These are phyloP conservation scores for Camponotus vicinus DNA, from an alignment of 1,140 invertebrate genomes.

Conservation along the genomic window DNA sequence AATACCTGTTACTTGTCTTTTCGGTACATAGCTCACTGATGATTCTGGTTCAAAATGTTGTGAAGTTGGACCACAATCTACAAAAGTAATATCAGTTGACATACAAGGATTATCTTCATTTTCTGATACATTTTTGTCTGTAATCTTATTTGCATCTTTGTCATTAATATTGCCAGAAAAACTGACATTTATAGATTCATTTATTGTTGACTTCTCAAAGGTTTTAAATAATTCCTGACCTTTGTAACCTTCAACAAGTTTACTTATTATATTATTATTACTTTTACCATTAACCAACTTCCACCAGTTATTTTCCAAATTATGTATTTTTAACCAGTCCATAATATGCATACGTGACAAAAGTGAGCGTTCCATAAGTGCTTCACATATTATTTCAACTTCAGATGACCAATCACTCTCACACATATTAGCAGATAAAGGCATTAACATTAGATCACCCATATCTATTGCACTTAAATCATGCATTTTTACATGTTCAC, in stretches of 20 bases:
- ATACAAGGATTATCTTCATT: slow-evolving; percentile 71
- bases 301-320: slow-evolving; percentile 78
- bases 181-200: slow-evolving; percentile 15
- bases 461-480: slow-evolving; percentile 72
- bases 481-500: slow-evolving; percentile 79
- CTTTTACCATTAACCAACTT: slow-evolving; percentile 57
- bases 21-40: not conserved
- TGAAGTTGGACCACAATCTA: slow-evolving; percentile 78
- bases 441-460: slow-evolving; percentile 81
- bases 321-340: slow-evolving; percentile 78
- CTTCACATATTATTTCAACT: slow-evolving; percentile 76
- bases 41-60: slow-evolving; percentile 52
- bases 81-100: slow-evolving; percentile 79
- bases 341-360: slow-evolving; percentile 76
- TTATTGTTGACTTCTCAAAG: slow-evolving; percentile 34
- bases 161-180: not conserved
- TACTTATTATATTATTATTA: slow-evolving; percentile 51
- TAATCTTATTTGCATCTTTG: slow-evolving; percentile 22
- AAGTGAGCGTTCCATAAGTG: slow-evolving; percentile 81
- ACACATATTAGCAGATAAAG: slow-evolving; percentile 73
- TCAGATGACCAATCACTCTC: slow-evolving; percentile 68
- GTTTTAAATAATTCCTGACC: slow-evolving; percentile 52
- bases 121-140: slow-evolving; percentile 53
- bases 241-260: slow-evolving; percentile 65
- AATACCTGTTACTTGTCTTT: not conserved